phyloP scores from a whole-genome alignment of 2,888 invertebrate species.

The Xanthorhoe spadicearia region DNA sequence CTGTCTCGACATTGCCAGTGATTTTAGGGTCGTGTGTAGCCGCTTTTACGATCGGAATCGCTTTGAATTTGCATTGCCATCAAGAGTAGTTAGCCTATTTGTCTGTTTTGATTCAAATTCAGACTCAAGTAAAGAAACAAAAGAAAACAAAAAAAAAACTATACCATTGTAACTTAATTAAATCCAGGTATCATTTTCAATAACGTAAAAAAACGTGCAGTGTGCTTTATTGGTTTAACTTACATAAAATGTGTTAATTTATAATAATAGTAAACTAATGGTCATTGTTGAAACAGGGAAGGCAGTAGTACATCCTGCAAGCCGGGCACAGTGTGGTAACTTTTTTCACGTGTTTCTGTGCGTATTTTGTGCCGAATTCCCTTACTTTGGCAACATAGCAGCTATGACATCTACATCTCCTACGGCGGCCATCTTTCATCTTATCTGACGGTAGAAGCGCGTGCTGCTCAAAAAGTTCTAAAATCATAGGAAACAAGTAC shows the following conservation, averaged over 20 bases:
- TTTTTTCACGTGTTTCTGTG: conserved; percentile 21
- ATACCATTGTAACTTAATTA: too few species aligned
- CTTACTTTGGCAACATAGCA: conserved; percentile 10
- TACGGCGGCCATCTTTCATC: conserved; percentile 21
- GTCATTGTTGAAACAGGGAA: conserved; percentile 2
- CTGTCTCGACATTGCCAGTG: too few species aligned
- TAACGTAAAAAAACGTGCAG: background rate
- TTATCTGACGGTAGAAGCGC: conserved; percentile 22
- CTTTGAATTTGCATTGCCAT: too few species aligned
- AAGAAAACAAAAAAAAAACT: too few species aligned
- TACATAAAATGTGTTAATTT: background rate
- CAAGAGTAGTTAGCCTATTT: too few species aligned
- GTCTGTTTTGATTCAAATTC: too few species aligned
- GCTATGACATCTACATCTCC: conserved; percentile 10
- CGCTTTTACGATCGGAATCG: too few species aligned
- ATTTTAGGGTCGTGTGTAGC: too few species aligned
- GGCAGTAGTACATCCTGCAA: conserved; percentile 8
- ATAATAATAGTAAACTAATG: background rate
- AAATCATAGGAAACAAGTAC: conserved; percentile 7
- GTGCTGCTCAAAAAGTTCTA: conserved; percentile 24
- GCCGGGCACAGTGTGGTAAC: conserved; percentile 11
- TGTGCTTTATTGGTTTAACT: background rate
- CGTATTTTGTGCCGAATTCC: conserved; percentile 14
- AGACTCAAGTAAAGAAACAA: too few species aligned
- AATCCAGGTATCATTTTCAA: background rate